Evolutionary conservation across 1,140 invertebrate genomes (phyloP).

Genomic region (Eciton burchellii): DNA sequence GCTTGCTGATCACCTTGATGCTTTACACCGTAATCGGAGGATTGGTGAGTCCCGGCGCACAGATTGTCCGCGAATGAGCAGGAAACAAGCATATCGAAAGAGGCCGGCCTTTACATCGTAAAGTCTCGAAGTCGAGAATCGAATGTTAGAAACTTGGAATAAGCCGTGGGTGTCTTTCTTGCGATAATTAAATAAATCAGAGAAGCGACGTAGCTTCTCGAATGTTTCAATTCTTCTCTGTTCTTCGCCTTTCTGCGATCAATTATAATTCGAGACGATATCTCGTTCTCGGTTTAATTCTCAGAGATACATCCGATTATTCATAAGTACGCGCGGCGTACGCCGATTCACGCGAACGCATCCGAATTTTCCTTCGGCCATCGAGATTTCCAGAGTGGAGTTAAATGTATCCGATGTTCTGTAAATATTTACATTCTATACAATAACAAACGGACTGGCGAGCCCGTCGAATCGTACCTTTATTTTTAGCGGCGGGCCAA

Average conservation of each 20-base stretch:
- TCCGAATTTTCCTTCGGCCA: not conserved
- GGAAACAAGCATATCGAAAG: too few relatives aligned
- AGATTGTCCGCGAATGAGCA: too few relatives aligned
- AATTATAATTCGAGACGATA: not conserved
- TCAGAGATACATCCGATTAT: not conserved
- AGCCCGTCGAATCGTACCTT: conserved; percentile 50
- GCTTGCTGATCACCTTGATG: conserved; percentile 90
- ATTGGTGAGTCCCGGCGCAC: conserved; percentile 86
- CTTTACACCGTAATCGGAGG: conserved; percentile 91
- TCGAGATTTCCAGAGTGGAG: conserved; percentile 43
- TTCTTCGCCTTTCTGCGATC: not conserved
- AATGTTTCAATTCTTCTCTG: not conserved
- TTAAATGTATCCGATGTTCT: conserved; percentile 60
- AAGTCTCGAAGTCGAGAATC: not conserved
- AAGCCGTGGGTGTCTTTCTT: not conserved
- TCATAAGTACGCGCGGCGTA: not conserved
- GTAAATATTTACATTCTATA: conserved; percentile 63
- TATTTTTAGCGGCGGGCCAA: conserved; percentile 70
- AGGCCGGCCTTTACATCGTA: too few relatives aligned
- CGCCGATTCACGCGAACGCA: too few relatives aligned
- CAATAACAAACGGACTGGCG: conserved; percentile 61
- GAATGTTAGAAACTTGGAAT: not conserved
- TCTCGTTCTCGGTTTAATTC: not conserved
- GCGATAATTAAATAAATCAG: not conserved
- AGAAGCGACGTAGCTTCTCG: not conserved